Evolutionary conservation across 1,140 invertebrate species (phyloP).

Genomic region (Cardiocondyla obscurior): DNA sequence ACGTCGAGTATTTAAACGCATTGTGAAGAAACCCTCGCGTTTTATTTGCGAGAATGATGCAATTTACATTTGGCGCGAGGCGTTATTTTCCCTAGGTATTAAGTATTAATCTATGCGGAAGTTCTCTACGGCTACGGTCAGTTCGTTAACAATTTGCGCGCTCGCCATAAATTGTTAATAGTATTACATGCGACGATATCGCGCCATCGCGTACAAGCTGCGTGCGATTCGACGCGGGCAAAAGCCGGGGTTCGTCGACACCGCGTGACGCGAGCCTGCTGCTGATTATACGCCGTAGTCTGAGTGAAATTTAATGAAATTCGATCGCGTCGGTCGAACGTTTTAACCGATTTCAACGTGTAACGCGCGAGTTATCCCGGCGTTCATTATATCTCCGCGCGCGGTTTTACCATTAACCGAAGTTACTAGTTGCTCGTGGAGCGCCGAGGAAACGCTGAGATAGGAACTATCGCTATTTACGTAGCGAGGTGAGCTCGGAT

Average conservation of each 20-base stretch:
- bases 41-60: constrained; percentile 17
- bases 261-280: neutral
- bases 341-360: constrained; percentile 20
- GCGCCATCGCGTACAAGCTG: neutral
- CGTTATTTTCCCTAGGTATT: constrained; percentile 8
- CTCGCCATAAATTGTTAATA: constrained; percentile 42
- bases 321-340: constrained; percentile 4
- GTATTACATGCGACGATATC: constrained; percentile 14
- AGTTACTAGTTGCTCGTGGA: neutral
- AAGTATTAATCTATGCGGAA: constrained; percentile 30
- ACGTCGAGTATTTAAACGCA: constrained; percentile 2
- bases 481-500: neutral
- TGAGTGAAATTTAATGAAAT: constrained; percentile 28
- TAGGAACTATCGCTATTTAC: constrained; percentile 19
- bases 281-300: constrained; percentile 12
- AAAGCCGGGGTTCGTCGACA: constrained; percentile 5
- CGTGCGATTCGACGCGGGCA: constrained; percentile 13
- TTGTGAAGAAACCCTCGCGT: constrained; percentile 2
- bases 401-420: constrained; percentile 6
- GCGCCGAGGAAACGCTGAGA: neutral
- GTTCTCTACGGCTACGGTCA: neutral
- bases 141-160: constrained; percentile 29
- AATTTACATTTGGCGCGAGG: neutral
- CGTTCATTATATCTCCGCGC: neutral
- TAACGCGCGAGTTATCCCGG: neutral